Evolutionary conservation across 1,140 invertebrate genomes (phyloP).

Genomic region (Drosophila orosa): DNA sequence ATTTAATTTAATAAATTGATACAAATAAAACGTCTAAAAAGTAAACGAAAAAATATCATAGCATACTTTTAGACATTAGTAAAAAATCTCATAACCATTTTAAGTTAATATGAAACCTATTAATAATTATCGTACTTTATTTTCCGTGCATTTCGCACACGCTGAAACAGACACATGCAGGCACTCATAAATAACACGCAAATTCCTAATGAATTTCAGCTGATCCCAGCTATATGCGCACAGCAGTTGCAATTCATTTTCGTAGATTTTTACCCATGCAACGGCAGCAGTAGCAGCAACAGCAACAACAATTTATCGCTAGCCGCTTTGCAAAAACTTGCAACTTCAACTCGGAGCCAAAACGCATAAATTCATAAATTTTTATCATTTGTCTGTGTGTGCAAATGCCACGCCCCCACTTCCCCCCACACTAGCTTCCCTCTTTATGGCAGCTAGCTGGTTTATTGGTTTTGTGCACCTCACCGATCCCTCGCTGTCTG

Average conservation of each 20-base stretch:
- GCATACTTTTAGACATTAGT: not conserved
- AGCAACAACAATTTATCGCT: constrained; percentile 73
- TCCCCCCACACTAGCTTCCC: constrained; percentile 8
- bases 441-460: constrained; percentile 52
- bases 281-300: constrained; percentile 19
- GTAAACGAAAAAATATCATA: too few relatives aligned
- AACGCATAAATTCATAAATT: constrained; percentile 83
- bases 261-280: constrained; percentile 72
- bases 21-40: too few relatives aligned
- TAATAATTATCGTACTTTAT: constrained; percentile 2
- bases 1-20: too few relatives aligned
- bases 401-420: constrained; percentile 44
- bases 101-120: not conserved
- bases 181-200: constrained; percentile 80
- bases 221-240: constrained; percentile 74
- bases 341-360: constrained; percentile 74
- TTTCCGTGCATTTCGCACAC: constrained; percentile 18
- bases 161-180: constrained; percentile 22
- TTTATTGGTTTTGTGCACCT: constrained; percentile 78
- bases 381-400: constrained; percentile 77
- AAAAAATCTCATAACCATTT: not conserved
- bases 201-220: constrained; percentile 83
- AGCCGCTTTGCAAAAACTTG: constrained; percentile 58
- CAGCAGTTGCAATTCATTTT: constrained; percentile 79
- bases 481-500: constrained; percentile 48